Conservation (phyloP, 2,888 invertebrate genomes). For the Plebejus argus region DNA sequence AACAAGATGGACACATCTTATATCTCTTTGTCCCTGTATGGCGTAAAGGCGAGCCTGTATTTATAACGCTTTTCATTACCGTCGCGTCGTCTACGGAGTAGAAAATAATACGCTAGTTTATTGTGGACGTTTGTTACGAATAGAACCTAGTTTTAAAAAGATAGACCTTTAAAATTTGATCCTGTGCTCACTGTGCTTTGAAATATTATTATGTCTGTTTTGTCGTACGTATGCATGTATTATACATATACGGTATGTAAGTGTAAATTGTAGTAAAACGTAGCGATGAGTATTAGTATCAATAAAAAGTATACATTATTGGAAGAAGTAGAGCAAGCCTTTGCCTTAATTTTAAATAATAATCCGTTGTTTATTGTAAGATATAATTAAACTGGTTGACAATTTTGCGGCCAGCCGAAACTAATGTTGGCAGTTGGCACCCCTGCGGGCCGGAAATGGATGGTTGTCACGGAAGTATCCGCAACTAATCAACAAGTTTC, state of each 20-base stretch:
- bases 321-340: not conserved
- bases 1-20: not conserved
- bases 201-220: too few relatives aligned
- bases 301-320: too few relatives aligned
- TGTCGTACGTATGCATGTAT: too few relatives aligned
- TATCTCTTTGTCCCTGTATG: not conserved
- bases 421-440: conserved; percentile 19
- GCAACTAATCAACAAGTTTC: conserved; percentile 27
- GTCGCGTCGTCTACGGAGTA: not conserved
- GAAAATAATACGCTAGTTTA: not conserved
- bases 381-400: not conserved
- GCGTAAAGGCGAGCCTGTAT: not conserved
- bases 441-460: conserved; percentile 14
- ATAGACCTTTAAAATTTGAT: not conserved
- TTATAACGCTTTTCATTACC: not conserved
- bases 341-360: not conserved
- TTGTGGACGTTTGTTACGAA: not conserved
- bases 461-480: conserved; percentile 15
- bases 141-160: not conserved
- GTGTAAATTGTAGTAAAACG: too few relatives aligned
- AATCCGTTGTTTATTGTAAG: not conserved
- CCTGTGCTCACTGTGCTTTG: not conserved
- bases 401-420: conserved; percentile 6
- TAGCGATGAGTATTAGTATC: too few relatives aligned
- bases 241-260: too few relatives aligned